Base-by-base conservation (phyloP, 2,888 invertebrate genomes). In the Eupeodes luniger region DNA sequence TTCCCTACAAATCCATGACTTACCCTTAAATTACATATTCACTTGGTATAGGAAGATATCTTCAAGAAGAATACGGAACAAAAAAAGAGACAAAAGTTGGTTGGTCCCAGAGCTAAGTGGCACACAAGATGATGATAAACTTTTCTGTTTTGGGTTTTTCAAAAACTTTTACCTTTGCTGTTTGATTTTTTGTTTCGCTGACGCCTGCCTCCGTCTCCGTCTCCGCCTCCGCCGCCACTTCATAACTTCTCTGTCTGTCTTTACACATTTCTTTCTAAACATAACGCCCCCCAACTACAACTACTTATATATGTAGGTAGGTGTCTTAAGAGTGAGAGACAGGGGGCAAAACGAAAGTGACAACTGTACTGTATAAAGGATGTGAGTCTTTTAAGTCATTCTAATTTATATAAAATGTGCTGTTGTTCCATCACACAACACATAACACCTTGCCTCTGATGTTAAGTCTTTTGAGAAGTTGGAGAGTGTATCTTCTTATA, bases 71-170 rank as follows among this genome's bases (percentile, higher is more conserved):
- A 66, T 10, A 16, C 19, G 55, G 34, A 34, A 16, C 16, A 62
- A 40, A 9, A 9, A 67, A 67, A 53, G 40, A 55, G 47, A 75
- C 64, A 74, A 16, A 27, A 16, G 12, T 80, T 36, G 74, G 12
- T 80, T 36, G 74, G 74, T 67, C 55, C 53, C 47, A 77, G 66
- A 84, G 36, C 61, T 76, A 83, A 83, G 83, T 83, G 79, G 75
- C 83, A 66, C 55, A 80, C 66, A 87, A 80, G 72, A 87, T 84
- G 72, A 87, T 84, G 72, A 64, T 84, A 80, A 87, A 87, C 87
- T 87, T 87, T 83, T 87, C 83, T 83, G 69, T 82, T 86, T 86
- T 27, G 57, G 79, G 80, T 55, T 84, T 72, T 70, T 84, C 44
- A 77, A 76, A 84, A 83, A 84, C 55, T 84, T 87, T 84, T 67